These are phyloP conservation scores for Nipponacmea schrenckii DNA, from an alignment of 2,888 invertebrate species.

Conservation along the genomic window DNA sequence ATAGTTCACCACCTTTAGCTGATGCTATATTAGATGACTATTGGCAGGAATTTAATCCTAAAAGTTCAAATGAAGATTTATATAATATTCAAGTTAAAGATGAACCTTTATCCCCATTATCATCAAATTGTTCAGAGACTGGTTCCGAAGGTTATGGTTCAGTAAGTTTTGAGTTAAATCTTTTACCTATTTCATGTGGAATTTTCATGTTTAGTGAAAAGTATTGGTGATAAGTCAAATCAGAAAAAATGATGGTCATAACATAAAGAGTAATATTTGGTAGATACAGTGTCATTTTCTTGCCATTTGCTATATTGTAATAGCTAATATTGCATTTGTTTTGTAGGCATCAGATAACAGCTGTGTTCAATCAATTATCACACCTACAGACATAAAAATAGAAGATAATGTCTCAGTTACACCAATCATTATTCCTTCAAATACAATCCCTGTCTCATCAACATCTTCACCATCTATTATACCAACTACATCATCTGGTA, in stretches of 20 bases:
- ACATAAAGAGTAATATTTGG: too few relatives aligned
- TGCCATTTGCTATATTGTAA: too few relatives aligned
- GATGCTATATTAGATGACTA: slow-evolving; percentile 30
- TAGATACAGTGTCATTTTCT: too few relatives aligned
- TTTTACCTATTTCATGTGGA: neutral
- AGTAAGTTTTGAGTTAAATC: slow-evolving; percentile 13
- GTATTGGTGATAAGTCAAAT: too few relatives aligned
- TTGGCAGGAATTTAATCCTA: slow-evolving; percentile 46
- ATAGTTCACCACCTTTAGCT: neutral
- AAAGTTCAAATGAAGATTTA: slow-evolving; percentile 32
- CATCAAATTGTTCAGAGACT: slow-evolving; percentile 34
- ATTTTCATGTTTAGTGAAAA: too few relatives aligned
- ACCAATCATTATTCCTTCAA: neutral
- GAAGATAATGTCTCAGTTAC: neutral
- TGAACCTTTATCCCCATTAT: slow-evolving; percentile 43
- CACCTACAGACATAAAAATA: neutral
- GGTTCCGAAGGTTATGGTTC: slow-evolving; percentile 29
- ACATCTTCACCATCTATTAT: neutral
- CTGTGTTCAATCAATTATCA: neutral
- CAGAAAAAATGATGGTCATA: too few relatives aligned
- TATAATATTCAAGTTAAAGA: slow-evolving; percentile 31
- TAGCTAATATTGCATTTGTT: too few relatives aligned
- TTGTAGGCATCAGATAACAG: neutral
- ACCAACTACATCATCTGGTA: neutral
- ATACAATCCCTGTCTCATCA: neutral